Evolutionary conservation across 1,140 invertebrate species (phyloP), one percentile per base, ranked within the genome.

Genomic region (Saxidomus purpurata): DNA sequence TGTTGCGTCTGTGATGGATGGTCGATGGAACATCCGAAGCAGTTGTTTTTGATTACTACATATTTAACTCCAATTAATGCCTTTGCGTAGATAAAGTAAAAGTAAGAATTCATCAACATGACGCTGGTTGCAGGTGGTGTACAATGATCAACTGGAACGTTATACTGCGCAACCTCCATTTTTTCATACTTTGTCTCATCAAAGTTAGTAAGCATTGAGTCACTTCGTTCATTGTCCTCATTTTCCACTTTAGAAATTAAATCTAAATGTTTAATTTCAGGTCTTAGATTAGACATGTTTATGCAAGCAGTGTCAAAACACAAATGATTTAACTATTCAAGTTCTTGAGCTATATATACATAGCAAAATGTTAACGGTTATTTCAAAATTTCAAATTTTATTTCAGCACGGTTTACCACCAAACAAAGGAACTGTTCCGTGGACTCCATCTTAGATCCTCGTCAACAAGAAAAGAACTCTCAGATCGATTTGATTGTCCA

Each of bases 71-170:
- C 38, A 36, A 69, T 1, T 31, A 84, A 25, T 17, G 82, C 82
- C 38, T 84, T 67, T 36, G 82, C 82, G 43, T 84, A 84, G 28
- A 84, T 28, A 71, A 84, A 84, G 31, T 84, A 15, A 71, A 84
- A 84, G 63, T 84, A 84, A 8, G 82, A 84, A 28, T 84, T 84
- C 80, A 83, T 83, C 28, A 83, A 22, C 59, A 63, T 61, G 1
- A 82, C 80, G 49, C 80, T 59, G 8, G 80, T 82, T 61, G 36
- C 11, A 17, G 80, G 55, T 61, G 38, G 17, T 59, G 55, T 8
- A 2, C 6, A 34, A 31, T 82, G 31, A 63, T 82, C 28, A 13
- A 82, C 19, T 25, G 52, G 80, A 63, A 22, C 1, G 31, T 38
- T 52, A 19, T 15, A 34, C 2, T 34, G 4, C n/a, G 4, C 22